phyloP scores from a whole-genome alignment of 1,140 invertebrate species.

The Bombus picipes region DNA sequence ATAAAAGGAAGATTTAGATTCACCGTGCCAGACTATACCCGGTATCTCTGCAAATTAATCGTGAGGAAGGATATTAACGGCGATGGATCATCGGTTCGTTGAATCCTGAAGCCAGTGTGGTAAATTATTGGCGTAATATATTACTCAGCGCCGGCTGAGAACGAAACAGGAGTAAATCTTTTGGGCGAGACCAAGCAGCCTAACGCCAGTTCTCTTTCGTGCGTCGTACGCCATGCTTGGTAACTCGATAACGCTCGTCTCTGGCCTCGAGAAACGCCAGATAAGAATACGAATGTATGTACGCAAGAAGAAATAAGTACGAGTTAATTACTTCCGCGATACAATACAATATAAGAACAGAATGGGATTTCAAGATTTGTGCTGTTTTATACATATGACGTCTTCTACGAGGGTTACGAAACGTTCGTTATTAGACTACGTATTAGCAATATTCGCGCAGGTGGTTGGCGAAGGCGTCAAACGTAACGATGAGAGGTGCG shows the following conservation, averaged over 20 bases:
- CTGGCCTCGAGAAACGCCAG: neutral
- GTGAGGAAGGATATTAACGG: conserved; percentile 46
- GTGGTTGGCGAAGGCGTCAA: conserved; percentile 44
- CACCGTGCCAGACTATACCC: conserved; percentile 6
- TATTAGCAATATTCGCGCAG: neutral
- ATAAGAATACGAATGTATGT: neutral
- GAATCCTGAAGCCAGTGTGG: conserved; percentile 15
- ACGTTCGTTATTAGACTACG: conserved; percentile 48
- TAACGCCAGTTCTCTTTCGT: neutral
- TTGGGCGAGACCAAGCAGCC: conserved; percentile 14
- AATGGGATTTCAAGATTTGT: neutral
- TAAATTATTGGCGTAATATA: conserved; percentile 47
- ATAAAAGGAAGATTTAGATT: conserved; percentile 62
- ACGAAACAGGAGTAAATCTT: conserved; percentile 50
- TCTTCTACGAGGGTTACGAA: no score
- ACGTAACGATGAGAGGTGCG: conserved; percentile 38
- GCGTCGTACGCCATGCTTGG: neutral
- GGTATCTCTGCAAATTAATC: conserved; percentile 59
- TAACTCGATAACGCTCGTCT: neutral
- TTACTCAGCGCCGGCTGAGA: conserved; percentile 17
- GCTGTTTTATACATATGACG: neutral
- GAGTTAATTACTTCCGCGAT: neutral
- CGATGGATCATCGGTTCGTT: conserved; percentile 53
- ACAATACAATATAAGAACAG: neutral
- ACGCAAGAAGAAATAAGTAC: neutral